Evolutionary conservation across 2,113 vertebrate genomes (phyloP).

Genomic region (Cryptoleucopteryx plumbea): DNA sequence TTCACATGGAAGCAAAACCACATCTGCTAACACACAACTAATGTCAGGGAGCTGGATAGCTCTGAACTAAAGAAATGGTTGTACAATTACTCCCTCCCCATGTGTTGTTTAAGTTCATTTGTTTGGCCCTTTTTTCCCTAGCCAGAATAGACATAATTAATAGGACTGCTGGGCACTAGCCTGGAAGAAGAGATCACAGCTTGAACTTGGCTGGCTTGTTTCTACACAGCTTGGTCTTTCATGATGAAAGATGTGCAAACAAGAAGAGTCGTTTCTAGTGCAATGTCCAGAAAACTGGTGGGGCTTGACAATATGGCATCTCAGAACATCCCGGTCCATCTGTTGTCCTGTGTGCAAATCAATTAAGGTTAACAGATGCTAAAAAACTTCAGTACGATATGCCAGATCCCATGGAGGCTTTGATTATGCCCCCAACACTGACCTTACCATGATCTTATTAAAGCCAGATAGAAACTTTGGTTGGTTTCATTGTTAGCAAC

Average conservation of each 20-base stretch:
- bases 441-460: background rate
- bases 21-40: background rate
- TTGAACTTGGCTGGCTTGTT: slow-evolving; percentile 23
- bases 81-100: background rate
- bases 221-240: slow-evolving; percentile 11
- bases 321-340: slow-evolving; percentile 11
- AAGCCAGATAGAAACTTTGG: background rate
- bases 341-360: background rate
- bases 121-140: background rate
- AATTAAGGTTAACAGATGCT: slow-evolving; percentile 41
- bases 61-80: background rate
- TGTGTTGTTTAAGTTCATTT: background rate
- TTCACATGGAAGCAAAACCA: background rate
- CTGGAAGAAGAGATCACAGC: slow-evolving; percentile 42
- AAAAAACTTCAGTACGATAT: background rate
- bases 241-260: background rate
- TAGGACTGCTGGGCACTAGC: background rate
- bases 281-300: background rate
- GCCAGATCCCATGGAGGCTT: background rate
- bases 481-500: background rate
- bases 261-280: background rate
- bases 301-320: background rate
- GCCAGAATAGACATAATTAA: slow-evolving; percentile 7
- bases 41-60: background rate
- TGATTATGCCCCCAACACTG: background rate